Base-by-base conservation (phyloP, 2,113 vertebrate genomes). In the Clarias batrachus region DNA sequence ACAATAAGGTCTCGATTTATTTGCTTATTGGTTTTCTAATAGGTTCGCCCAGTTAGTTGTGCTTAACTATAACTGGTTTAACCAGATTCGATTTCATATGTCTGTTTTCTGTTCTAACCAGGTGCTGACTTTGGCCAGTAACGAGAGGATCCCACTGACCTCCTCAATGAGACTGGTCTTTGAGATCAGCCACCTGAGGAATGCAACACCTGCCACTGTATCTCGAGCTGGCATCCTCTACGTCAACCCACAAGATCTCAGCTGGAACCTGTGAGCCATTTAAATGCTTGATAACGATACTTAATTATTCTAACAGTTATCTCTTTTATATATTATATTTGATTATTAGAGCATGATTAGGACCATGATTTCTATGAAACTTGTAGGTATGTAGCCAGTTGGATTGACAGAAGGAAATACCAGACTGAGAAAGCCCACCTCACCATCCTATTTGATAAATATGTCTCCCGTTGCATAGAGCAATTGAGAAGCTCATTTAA, bases 351-450 rank as follows among this genome's bases (percentile, higher is more conserved):
- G 3, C 56, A 79, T 59, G 25, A 60, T 60, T 37, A 80, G 70
- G 23, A 54, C 16, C 37, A n/a, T 48, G 33, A 66, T 70, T 65
- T 21, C 48, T 66, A 16, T 82, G 27, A 27, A 21, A 25, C 48
- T 68, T 85, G 71, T 90, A 95, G 87, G 0, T 94, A 93, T 83
- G 94, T 94, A 68, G 91, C 94, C n/a, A 95, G 94, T 87, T 96
- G 94, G 94, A 95, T 93, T 84, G 94, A 96, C 83, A 93, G 88
- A 86, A 91, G 91, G 17, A 85, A 94, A 77, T 92, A 91, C 78
- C 95, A 96, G 73, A 94, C 94, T 81, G 95, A 96, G 90, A 92
- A 94, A 89, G 93, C 91, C 90, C 94, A 95, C 88, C 90, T 95
- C 82, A 94, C 91, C 52, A 94, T 95, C 73, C 87, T 96, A 84